A percentile compares a stretch with the other conserved stretches of the same genome.
Conservation (phyloP, 2,113 vertebrate genomes). For the Loxodonta africana region DNA sequence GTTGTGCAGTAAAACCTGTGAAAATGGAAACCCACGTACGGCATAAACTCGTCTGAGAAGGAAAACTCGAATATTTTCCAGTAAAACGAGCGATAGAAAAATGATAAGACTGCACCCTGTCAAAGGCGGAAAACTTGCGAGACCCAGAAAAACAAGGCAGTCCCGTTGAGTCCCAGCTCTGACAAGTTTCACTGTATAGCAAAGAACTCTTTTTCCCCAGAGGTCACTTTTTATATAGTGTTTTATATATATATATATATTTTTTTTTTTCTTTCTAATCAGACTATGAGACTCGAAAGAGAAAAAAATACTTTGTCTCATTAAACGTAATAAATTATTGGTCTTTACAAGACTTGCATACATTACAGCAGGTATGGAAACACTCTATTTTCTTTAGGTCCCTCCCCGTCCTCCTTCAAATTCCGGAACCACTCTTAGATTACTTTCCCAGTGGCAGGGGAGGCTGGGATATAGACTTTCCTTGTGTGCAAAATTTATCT, state of each 20-base stretch:
- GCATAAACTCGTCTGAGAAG: too few species aligned
- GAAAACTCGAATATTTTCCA: too few species aligned
- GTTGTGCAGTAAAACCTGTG: too few species aligned
- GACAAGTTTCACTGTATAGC: slow-evolving; percentile 64
- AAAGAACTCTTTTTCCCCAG: slow-evolving; percentile 60
- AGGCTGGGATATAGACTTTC: neutral
- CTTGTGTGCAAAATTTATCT: neutral
- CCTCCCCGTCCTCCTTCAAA: neutral
- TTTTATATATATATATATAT: slow-evolving; percentile 85
- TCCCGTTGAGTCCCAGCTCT: too few species aligned
- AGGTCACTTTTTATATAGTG: slow-evolving; percentile 80
- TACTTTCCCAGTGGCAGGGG: too few species aligned
- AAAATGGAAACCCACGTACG: too few species aligned
- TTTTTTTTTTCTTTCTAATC: slow-evolving; percentile 78
- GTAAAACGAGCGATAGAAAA: too few species aligned
- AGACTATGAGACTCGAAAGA: slow-evolving; percentile 89
- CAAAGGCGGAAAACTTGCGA: too few species aligned
- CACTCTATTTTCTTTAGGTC: neutral
- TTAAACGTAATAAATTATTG: slow-evolving; percentile 93
- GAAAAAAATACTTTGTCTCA: slow-evolving; percentile 82
- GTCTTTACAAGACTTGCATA: slow-evolving; percentile 92
- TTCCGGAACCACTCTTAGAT: neutral
- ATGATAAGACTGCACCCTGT: too few species aligned
- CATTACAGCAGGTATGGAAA: slow-evolving; percentile 58
- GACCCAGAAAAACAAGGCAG: too few species aligned